Evolutionary conservation across 2,888 invertebrate genomes (phyloP).

Genomic region (Scaeva pyrastri): DNA sequence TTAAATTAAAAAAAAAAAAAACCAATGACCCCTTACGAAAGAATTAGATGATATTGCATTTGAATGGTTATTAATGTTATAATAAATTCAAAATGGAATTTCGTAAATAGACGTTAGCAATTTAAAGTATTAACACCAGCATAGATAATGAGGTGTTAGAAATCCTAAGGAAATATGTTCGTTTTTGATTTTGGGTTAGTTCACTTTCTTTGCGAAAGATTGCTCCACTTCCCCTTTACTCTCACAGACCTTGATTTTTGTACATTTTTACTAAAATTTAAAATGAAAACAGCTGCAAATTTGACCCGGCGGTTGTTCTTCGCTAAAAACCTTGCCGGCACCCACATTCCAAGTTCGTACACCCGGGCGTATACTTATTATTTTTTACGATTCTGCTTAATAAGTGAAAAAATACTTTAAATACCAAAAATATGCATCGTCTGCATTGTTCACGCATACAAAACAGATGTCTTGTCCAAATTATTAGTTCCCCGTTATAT

Average conservation of each 20-base stretch:
- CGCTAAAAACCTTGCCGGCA: neutral
- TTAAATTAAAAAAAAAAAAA: neutral
- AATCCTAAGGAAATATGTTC: no score
- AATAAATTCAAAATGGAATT: constrained; percentile 9
- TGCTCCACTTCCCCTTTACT: no score
- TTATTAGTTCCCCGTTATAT: neutral
- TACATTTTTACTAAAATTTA: no score
- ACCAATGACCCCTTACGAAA: constrained; percentile 2
- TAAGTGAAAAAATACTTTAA: neutral
- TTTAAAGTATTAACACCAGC: neutral
- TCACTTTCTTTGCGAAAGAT: no score
- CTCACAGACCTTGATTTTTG: no score
- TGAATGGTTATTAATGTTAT: constrained; percentile 27
- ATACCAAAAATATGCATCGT: neutral
- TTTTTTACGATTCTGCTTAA: neutral
- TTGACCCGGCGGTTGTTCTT: no score
- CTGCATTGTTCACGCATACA: neutral
- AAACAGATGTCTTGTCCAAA: neutral
- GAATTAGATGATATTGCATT: constrained; percentile 16
- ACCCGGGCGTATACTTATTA: neutral
- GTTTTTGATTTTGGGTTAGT: no score
- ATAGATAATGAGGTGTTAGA: neutral
- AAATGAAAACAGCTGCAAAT: no score
- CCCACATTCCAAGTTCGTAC: neutral
- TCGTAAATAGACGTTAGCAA: neutral